Evolutionary conservation across 1,140 invertebrate genomes (phyloP), one percentile per base, ranked within the genome.

Genomic region (Drosophila miranda): DNA sequence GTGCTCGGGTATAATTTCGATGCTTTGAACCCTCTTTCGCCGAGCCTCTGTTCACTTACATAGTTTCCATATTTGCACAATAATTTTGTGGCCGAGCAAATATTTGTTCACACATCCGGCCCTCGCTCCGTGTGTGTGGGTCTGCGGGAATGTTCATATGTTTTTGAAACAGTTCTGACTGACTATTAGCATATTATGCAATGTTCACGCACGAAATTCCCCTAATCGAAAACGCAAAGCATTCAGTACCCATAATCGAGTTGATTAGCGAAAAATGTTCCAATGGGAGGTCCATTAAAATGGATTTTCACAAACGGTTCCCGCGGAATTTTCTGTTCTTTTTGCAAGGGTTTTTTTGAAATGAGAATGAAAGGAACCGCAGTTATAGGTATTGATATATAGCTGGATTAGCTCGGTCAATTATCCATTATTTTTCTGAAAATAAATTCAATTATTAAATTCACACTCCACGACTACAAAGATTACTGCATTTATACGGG

Each of bases 51-150:
- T 53, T 62, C 66, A 70, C 63, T 46, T 52, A 56, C 52, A 84
- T 79, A 80, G 73, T 80, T 86, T 80, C 63, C 81, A 84, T 86
- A 86, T 86, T 84, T 84, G 68, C 81, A 67, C 77, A 80, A 84
- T 86, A 70, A 81, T 86, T 84, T 86, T 86, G 77, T 86, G 81
- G 73, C 69, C 68, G 55, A 45, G 68, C 77, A 84, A 84, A 84
- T 84, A 84, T 84, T 84, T 84, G 81, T 77, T 84, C 81, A 64
- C 80, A 84, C 80, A 86, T 84, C 62, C 60, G 58, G 49, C 48
- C 19, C 19, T 19, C 19, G 26, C 51, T 70, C 41, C 59, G 43
- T 43, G 9, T 49, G n/a, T 30, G 49, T 11, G 23, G 11, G 23
- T 2, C 19, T 7, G 19, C 14, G 6, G 7, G 54, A n/a, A 16